Conservation (phyloP, 1,140 invertebrate genomes). For the Lordiphosa stackelbergi region DNA sequence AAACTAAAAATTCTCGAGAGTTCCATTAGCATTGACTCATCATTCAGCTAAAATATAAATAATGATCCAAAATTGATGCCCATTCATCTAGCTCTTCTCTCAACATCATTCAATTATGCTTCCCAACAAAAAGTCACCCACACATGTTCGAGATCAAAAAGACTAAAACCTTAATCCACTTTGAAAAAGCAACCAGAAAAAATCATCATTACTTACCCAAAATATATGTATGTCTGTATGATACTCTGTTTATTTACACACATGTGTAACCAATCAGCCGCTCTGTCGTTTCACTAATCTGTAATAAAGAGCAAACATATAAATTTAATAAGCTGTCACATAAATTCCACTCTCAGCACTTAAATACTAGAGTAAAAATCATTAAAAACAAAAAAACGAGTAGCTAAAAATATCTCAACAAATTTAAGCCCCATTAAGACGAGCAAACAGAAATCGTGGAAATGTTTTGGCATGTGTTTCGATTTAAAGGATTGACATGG, state of each 20-base stretch:
- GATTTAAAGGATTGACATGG: constrained; percentile 62
- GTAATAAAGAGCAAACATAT: constrained; percentile 68
- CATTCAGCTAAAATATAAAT: too few species aligned
- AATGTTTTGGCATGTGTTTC: constrained; percentile 71
- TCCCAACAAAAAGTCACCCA: constrained; percentile 1
- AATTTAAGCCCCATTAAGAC: constrained; percentile 46
- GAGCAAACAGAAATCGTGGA: constrained; percentile 7
- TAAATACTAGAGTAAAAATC: constrained; percentile 48
- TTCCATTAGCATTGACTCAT: too few species aligned
- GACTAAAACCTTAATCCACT: constrained; percentile 11
- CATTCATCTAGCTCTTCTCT: too few species aligned
- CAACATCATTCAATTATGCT: too few species aligned
- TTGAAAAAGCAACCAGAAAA: background rate
- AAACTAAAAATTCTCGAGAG: too few species aligned
- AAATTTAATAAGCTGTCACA: constrained; percentile 72
- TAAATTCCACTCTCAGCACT: constrained; percentile 61
- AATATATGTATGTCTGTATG: constrained; percentile 2
- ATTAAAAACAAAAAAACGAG: constrained; percentile 29
- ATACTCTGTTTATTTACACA: constrained; percentile 9
- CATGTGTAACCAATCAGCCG: constrained; percentile 57
- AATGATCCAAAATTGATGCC: too few species aligned
- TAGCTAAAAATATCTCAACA: constrained; percentile 55
- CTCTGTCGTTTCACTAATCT: constrained; percentile 46
- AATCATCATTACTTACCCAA: constrained; percentile 43
- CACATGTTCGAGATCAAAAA: constrained; percentile 10